phyloP scores from a whole-genome alignment of 2,113 vertebrate genomes.

The Symphodus melops region DNA sequence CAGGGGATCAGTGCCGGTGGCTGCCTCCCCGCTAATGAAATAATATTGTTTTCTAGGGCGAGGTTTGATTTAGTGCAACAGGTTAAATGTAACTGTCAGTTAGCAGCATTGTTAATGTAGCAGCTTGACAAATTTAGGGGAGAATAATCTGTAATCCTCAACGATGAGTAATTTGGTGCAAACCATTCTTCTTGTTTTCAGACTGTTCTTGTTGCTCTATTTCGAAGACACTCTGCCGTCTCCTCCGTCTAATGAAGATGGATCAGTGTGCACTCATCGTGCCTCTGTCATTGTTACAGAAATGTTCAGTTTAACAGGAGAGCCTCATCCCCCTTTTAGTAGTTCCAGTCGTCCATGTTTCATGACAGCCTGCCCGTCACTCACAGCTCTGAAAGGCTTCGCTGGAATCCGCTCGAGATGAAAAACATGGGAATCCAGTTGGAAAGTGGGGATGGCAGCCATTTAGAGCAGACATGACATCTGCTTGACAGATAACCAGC shows the following conservation, averaged over 20 bases:
- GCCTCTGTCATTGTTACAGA: constrained; percentile 46
- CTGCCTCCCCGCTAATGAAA: constrained; percentile 56
- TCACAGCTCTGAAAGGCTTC: constrained; percentile 63
- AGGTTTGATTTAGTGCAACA: constrained; percentile 58
- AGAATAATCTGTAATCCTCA: constrained; percentile 43
- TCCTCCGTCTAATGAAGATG: constrained; percentile 57
- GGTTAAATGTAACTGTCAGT: constrained; percentile 65
- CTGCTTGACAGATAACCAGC: constrained; percentile 68
- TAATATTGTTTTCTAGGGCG: constrained; percentile 64
- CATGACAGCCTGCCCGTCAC: constrained; percentile 66
- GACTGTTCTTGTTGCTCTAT: constrained; percentile 31
- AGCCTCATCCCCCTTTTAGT: constrained; percentile 27
- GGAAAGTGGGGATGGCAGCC: constrained; percentile 72
- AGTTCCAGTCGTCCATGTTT: constrained; percentile 41
- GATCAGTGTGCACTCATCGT: constrained; percentile 37
- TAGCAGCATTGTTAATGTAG: constrained; percentile 61
- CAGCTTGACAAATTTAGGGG: constrained; percentile 58
- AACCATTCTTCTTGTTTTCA: constrained; percentile 41
- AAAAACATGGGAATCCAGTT: constrained; percentile 75
- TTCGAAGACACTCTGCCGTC: constrained; percentile 21
- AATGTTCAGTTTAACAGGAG: constrained; percentile 42
- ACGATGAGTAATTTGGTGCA: constrained; percentile 40
- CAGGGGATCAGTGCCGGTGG: constrained; percentile 41
- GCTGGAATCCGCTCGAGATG: constrained; percentile 69
- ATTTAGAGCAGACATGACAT: constrained; percentile 79